Base-by-base conservation (phyloP, 1,140 invertebrate genomes). In the Schlechtendalia chinensis region DNA sequence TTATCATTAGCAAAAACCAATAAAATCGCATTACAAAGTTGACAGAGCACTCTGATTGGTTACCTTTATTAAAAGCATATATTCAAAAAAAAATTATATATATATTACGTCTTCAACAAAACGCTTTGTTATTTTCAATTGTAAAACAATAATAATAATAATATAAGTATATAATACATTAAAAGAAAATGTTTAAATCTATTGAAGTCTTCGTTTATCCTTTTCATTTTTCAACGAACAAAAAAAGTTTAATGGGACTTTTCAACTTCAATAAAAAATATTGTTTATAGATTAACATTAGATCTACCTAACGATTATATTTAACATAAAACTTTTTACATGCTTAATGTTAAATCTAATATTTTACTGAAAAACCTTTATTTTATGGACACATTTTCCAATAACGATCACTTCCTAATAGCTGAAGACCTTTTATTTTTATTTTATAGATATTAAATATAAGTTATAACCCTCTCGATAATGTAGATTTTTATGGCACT, bases 111-210 rank as follows among this genome's bases (percentile, higher is more conserved):
- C 32, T 11, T 39, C 19, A 29, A 67, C 32, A 39, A 45, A 45
- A 67, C 12, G 10, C 32, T 67, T 67, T 67, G 32, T 67, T 45
- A 67, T 67, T 67, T 67, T 39, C n/a, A 12, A 32, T 67, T 45
- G 32, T 22, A 67, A 54, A 6, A 54, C 19, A 17, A 54, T 17
- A 17, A 54, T 17, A n/a, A 54, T n/a, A 54, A n/a, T 22, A 5
- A 22, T 29, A 67, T 39, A 39, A 54, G 16, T 54, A 54, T 54
- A 54, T 3, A 19, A 32, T 63, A 63, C 19, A 63, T 63, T 27
- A 63, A 10, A 32, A 32, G 24, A 32, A 32, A 10, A 19, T 63
- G 16, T 63, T 19, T 16, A 32, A 19, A 19, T 63, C 27, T 63
- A 19, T 32, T 27, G 0, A 32, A 32, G 17, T 19, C 16, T 61